Base-by-base conservation (phyloP, 2,888 invertebrate genomes). In the Onchidella celtica region DNA sequence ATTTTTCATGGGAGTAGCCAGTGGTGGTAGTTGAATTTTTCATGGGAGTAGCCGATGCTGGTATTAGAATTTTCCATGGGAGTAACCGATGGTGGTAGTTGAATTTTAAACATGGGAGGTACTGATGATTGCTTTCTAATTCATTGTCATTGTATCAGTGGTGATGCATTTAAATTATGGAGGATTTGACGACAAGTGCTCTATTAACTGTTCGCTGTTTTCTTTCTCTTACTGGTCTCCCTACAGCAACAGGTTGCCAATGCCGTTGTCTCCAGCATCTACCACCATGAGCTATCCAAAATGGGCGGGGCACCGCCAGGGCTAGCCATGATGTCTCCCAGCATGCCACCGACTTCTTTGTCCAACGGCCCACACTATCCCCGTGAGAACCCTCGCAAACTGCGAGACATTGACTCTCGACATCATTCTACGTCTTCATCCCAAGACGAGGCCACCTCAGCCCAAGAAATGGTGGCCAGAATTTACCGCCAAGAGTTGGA, bases 201-300 rank as follows among this genome's bases (percentile, higher is more conserved):
- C 40, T 73, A 72, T 65, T 73, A 47, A 74, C 27, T 75, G 29
- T 66, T 61, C n/a, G 9, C 40, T 29, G 65, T 17, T 17, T 29
- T 63, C 72, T 79, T 61, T 68, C 68, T 69, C 0, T 68, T 61
- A 78, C 78, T 78, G 78, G 78, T 69, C 57, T 68, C 69, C 69
- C 29, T 78, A 27, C 90, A 90, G 90, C 90, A 89, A 84, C 91
- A 89, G 74, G 88, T 89, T 17, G 88, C 89, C 36, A 89, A 87
- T 84, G 91, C 91, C 6, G 90, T 92, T 87, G 92, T 92, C 21
- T 89, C 87, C 76, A 92, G 90, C 85, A 92, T 92, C 69, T 92
- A 93, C 84, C 90, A 91, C 69, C 88, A 91, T 69, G 98, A 98
- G 92, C 94, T 98, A 87, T 97, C 97, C 76, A 98, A 84, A 75